Evolutionary conservation across 2,797 vertebrate species (phyloP), one percentile per base, ranked within the genome.

Genomic region (Trachops cirrhosus): DNA sequence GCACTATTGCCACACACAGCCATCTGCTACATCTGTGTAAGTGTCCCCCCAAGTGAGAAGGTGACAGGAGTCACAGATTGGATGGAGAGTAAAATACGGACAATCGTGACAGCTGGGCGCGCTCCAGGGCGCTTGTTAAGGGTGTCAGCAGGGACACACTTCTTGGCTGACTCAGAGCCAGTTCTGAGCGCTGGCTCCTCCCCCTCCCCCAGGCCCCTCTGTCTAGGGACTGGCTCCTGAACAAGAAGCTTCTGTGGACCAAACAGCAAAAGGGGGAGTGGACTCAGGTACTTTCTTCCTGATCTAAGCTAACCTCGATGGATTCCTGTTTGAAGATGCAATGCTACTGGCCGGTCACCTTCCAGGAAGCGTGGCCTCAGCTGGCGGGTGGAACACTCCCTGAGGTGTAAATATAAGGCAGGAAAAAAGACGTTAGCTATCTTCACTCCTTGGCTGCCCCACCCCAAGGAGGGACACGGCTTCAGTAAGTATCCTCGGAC

Each of bases 41-140:
- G 74, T 37, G 78, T 26, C 59, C 92, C 46, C 14, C 44, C 46
- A 59, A 19, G 84, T 82, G 10, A 90, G 85, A 85, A 93, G 89
- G 96, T 75, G 86, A 64, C 79, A 41, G 93, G 79, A 91, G 54
- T 52, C 79, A 39, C 86, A 97, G 94, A 94, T 74, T 68, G 93
- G 46, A 87, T 54, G 44, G 37, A 8, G 92, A 74, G 89, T 85
- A 46, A 95, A 93, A 89, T 52, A 22, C 18, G 77, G 57, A 46
- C 80, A 21, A 46, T 18, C 15, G 22, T 54, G 92, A 85, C 26
- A 74, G 84, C 90, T 88, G 90, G 73, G 48, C 26, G 18, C 0
- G 22, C 80, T 64, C 71, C 93, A 54, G 93, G 84, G 68, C 54
- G 3, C 68, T 92, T 52, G 82, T 84, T 68, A 52, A 82, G 85